phyloP scores from a whole-genome alignment of 1,140 invertebrate species.

The Sycophaga agraensis region DNA sequence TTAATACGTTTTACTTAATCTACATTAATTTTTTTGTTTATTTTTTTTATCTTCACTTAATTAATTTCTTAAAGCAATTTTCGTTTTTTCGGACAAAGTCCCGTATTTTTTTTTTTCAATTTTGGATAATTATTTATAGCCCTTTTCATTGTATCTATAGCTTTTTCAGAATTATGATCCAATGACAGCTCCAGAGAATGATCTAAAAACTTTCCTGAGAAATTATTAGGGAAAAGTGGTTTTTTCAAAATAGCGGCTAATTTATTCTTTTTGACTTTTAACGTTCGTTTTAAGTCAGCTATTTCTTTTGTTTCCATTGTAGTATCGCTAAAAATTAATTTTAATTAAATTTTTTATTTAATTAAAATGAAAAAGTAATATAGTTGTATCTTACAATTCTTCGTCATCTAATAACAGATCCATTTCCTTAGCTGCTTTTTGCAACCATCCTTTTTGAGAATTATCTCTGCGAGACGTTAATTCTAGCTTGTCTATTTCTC shows the following conservation, averaged over 20 bases:
- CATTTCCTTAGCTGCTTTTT: slow-evolving; percentile 80
- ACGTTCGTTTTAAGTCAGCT: slow-evolving; percentile 44
- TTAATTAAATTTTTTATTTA: background rate
- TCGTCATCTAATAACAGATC: slow-evolving; percentile 83
- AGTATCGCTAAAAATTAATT: slow-evolving; percentile 34
- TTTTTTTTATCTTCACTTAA: too few species aligned
- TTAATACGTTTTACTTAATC: too few species aligned
- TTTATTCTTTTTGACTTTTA: slow-evolving; percentile 62
- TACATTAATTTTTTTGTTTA: too few species aligned
- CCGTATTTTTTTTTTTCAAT: slow-evolving; percentile 41
- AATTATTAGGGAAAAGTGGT: slow-evolving; percentile 68
- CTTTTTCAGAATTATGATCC: slow-evolving; percentile 50
- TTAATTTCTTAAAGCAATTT: too few species aligned
- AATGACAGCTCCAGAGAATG: slow-evolving; percentile 43
- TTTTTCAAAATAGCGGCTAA: slow-evolving; percentile 62
- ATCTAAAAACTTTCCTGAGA: slow-evolving; percentile 70
- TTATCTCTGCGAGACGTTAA: slow-evolving; percentile 68
- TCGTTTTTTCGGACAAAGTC: too few species aligned
- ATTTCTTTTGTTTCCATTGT: slow-evolving; percentile 50
- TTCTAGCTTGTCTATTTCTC: slow-evolving; percentile 76
- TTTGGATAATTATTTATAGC: slow-evolving; percentile 38
- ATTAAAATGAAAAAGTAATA: background rate
- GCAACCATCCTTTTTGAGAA: slow-evolving; percentile 78
- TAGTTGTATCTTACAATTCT: slow-evolving; percentile 62
- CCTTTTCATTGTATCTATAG: slow-evolving; percentile 61